Base-by-base conservation (phyloP, 2,113 vertebrate genomes). In the Ophiodon elongatus region DNA sequence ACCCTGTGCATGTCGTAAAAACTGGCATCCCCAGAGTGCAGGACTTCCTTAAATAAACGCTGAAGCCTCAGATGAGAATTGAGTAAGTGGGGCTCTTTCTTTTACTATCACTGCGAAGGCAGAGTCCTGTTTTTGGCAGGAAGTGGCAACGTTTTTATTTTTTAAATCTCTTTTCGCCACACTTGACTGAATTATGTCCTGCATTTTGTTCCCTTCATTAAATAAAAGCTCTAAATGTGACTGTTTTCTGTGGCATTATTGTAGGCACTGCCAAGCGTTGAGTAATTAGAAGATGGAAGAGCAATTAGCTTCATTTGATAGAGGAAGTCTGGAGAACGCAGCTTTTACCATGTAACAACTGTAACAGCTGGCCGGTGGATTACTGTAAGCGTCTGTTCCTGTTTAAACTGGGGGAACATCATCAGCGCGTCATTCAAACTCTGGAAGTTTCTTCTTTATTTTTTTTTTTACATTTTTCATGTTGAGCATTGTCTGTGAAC, bases 61-160 rank as follows among this genome's bases (percentile, higher is more conserved):
- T 43, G 13, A 78, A 77, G 59, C 67, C n/a, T 69, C 70, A 17
- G 47, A 79, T 69, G 64, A 84, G 64, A 81, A 14, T 3, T 31
- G 47, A 82, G 31, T 87, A 82, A 80, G 52, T 54, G 64, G 76
- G 17, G 43, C 66, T 79, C 71, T 27, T 63, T 85, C 37, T 83
- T 73, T 84, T 14, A 63, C 82, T 83, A 69, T 89, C 80, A 64
- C 72, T 10, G 37, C 45, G 67, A 35, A 73, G 68, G 70, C 86
- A 83, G 89, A 76, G 66, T 94, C 91, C 91, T 91, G 93, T 92
- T 93, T n/a, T 91, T 90, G 83, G 82, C 88, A 93, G 89, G 90
- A 93, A 83, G 86, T 72, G 17, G 59, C 69, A 8, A 65, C 72
- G 79, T 27, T 56, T 2, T 6, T 59, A 15, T 79, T 86, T 35